Base-by-base conservation (phyloP, 2,888 invertebrate species). In the Pasiphila rectangulata region DNA sequence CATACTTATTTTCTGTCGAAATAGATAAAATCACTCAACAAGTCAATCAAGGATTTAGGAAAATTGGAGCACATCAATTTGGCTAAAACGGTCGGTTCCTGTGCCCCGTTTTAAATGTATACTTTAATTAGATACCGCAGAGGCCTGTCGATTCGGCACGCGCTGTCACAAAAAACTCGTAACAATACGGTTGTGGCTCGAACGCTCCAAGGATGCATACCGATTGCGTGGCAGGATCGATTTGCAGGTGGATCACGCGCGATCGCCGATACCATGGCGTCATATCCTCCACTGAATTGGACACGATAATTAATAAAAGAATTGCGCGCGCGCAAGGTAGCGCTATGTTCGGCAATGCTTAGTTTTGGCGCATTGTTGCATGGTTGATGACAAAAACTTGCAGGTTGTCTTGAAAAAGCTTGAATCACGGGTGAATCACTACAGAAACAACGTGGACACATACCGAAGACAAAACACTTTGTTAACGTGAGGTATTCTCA, bases 281-380 rank as follows among this genome's bases (percentile, higher is more conserved):
- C 87, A 88, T 83, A 87, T 88, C 87, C 87, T 86, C 76, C 54
- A 67, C 78, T 68, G 73, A 81, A 84, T 85, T 86, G 84, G 85
- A 67, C 72, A 79, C 72, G 64, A 71, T 77, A 83, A 86, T 87
- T 86, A 87, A 86, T 87, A 86, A 87, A 86, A 86, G 78, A 77
- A 79, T 75, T 76, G 84, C 77, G 84, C 77, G 69, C 69, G 72
- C 71, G 68, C 78, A 75, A 74, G 67, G 68, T 70, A 71, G 67
- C 61, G 51, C 85, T 84, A 79, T 84, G 80, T 85, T 83, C 79
- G 85, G 84, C 71, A 70, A 69, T 72, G 70, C 69, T 59, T 67
- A 65, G 63, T 72, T 72, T 75, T 69, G 75, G 67, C 69, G 76
- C 78, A 81, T 70, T 77, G 74, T 74, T 78, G 76, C 76, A 50